Evolutionary conservation across 23 tunicate genomes (phyloP).

Genomic region (Ciona savignyi): DNA sequence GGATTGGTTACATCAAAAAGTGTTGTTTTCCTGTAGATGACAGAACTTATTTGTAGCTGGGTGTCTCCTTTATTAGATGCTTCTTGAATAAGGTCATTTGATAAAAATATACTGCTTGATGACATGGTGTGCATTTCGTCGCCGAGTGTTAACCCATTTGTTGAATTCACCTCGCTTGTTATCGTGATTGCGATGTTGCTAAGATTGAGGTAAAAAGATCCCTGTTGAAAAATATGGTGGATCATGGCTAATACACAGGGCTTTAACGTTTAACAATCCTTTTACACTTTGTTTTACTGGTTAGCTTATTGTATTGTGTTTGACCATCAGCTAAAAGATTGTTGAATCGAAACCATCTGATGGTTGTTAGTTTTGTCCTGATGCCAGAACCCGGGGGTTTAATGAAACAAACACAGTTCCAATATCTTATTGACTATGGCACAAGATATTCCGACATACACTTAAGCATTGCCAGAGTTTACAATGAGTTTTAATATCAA

Average conservation of each 20-base stretch:
- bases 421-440: too few relatives aligned
- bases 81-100: conserved; percentile 25
- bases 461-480: too few relatives aligned
- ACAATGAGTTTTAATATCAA: too few relatives aligned
- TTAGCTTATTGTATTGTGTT: too few relatives aligned
- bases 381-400: too few relatives aligned
- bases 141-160: not conserved
- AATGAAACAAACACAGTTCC: not conserved
- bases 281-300: too few relatives aligned
- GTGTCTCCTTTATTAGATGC: not conserved
- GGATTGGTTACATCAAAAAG: conserved; percentile 17
- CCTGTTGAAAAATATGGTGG: not conserved
- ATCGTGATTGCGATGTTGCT: not conserved
- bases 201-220: not conserved
- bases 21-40: conserved; percentile 34
- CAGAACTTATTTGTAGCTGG: conserved; percentile 29
- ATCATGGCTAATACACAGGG: too few relatives aligned
- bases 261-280: too few relatives aligned
- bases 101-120: conserved; percentile 18
- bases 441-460: too few relatives aligned
- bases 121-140: not conserved
- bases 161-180: not conserved
- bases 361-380: too few relatives aligned
- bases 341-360: too few relatives aligned
- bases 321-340: too few relatives aligned